These are phyloP conservation scores for Lepidocolaptes lacrymiger DNA, from an alignment of 2,797 vertebrate genomes.

Conservation along the genomic window DNA sequence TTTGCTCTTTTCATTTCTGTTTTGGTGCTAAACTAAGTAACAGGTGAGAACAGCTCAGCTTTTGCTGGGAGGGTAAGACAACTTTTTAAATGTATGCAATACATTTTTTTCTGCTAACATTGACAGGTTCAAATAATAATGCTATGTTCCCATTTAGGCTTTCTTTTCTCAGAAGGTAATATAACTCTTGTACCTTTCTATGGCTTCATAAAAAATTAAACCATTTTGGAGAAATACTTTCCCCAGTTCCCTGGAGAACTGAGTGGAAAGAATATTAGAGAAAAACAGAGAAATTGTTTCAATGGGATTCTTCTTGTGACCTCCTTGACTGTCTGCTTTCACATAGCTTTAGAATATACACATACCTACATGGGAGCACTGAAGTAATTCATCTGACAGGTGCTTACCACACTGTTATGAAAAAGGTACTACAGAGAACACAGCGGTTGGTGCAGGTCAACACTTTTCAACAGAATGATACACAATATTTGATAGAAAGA, in stretches of 20 bases:
- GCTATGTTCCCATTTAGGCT: not conserved
- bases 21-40: constrained; percentile 15
- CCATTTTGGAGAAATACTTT: not conserved
- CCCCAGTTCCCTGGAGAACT: not conserved
- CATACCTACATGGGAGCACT: not conserved
- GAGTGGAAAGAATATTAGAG: not conserved
- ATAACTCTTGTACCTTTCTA: not conserved
- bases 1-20: constrained; percentile 1
- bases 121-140: not conserved
- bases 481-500: not conserved
- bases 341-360: not conserved
- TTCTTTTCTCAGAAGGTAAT: not conserved
- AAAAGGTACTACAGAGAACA: not conserved
- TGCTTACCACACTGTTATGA: not conserved
- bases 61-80: not conserved
- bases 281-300: not conserved
- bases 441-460: not conserved
- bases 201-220: not conserved
- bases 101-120: not conserved
- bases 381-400: not conserved
- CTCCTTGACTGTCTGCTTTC: not conserved
- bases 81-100: not conserved
- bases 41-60: constrained; percentile 9
- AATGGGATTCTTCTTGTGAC: not conserved
- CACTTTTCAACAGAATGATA: not conserved